These are phyloP conservation scores for Syrista parreyssii DNA, from an alignment of 2,888 invertebrate species.

Conservation along the genomic window DNA sequence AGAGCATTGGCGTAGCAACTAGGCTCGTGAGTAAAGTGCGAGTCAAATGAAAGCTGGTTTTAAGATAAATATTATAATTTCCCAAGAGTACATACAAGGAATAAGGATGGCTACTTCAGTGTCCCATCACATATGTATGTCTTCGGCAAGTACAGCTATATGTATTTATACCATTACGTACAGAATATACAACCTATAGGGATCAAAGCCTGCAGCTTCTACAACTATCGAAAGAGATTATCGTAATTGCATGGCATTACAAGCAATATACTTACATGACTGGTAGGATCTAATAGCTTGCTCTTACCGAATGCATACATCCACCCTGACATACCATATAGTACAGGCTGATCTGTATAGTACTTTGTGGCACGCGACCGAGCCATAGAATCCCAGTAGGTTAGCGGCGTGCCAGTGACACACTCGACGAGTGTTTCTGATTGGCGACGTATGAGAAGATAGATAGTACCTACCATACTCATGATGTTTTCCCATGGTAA, in stretches of 20 bases:
- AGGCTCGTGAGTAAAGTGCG: neutral
- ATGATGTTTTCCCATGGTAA: slow-evolving; percentile 41
- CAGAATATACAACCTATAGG: neutral
- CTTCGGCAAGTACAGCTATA: neutral
- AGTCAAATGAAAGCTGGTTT: neutral
- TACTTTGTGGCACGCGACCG: slow-evolving; percentile 53
- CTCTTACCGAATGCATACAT: slow-evolving; percentile 12
- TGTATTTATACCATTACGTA: neutral
- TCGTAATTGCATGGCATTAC: slow-evolving; percentile 17
- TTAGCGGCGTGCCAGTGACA: slow-evolving; percentile 58
- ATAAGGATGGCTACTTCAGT: neutral
- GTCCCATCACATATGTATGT: neutral
- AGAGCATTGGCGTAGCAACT: neutral
- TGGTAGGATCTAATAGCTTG: slow-evolving; percentile 14
- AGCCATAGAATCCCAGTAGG: slow-evolving; percentile 53
- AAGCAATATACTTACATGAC: slow-evolving; percentile 15
- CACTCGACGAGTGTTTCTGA: slow-evolving; percentile 64
- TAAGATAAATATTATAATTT: neutral
- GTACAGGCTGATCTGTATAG: neutral
- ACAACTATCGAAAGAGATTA: neutral
- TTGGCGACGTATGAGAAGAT: slow-evolving; percentile 56
- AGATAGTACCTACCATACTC: slow-evolving; percentile 51
- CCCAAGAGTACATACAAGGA: neutral
- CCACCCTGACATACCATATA: neutral
- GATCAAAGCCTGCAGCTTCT: neutral